A percentile compares a stretch with the other conserved stretches of the same genome.
Evolutionary conservation across 2,888 invertebrate species (phyloP).

Genomic region (Schizaphis graminum): DNA sequence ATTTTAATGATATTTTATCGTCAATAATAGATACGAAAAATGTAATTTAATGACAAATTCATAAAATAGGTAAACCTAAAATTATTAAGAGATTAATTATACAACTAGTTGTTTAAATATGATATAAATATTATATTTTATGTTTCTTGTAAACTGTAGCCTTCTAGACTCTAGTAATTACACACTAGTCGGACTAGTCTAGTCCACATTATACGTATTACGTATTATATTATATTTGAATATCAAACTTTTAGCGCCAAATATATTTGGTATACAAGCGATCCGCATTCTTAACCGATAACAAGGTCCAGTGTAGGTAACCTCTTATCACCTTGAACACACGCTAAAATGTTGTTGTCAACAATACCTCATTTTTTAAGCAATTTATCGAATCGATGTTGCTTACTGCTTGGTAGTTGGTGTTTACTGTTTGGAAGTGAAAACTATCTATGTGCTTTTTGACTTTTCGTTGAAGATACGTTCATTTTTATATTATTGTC

Average conservation of each 20-base stretch:
- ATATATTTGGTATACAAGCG: neutral
- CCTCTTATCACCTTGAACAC: neutral
- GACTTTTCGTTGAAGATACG: neutral
- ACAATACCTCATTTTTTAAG: neutral
- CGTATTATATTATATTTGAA: neutral
- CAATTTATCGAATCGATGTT: neutral
- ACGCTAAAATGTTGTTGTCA: neutral
- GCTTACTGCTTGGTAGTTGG: too few relatives aligned
- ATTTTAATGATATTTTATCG: neutral
- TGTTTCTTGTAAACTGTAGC: neutral
- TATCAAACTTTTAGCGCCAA: neutral
- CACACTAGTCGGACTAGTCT: neutral
- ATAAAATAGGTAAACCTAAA: neutral
- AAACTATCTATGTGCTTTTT: neutral
- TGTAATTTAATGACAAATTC: neutral
- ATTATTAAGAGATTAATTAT: neutral
- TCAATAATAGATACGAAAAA: neutral
- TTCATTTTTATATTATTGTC: neutral
- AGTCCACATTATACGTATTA: neutral
- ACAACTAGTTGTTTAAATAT: neutral
- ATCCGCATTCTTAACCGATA: neutral
- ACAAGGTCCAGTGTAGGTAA: neutral
- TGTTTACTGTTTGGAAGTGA: neutral
- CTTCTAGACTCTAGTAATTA: neutral
- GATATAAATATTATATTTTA: neutral